Percentiles rank a stretch among this genome's conserved stretches.
Conservation (phyloP, 2,888 invertebrate genomes). For the Stomorhina lunata region DNA sequence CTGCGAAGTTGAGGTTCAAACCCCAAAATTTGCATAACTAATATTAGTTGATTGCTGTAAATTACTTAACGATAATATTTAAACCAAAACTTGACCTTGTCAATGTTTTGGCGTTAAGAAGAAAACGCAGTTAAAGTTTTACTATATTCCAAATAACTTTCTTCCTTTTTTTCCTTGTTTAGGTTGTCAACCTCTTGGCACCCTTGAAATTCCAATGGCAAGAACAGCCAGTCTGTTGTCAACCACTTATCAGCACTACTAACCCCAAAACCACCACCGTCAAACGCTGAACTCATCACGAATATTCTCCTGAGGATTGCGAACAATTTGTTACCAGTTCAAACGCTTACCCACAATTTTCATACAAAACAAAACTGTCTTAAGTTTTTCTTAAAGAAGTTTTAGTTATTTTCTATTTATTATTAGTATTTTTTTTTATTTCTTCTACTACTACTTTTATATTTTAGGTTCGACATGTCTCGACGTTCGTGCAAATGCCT, state of each 20-base stretch:
- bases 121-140: background rate
- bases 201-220: background rate
- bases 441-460: too few relatives aligned
- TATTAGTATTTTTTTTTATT: background rate
- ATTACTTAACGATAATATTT: background rate
- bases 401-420: background rate
- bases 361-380: background rate
- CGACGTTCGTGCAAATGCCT: background rate
- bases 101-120: background rate
- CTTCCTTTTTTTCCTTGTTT: background rate
- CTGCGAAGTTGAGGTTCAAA: too few relatives aligned
- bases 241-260: background rate
- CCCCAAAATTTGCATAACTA: too few relatives aligned
- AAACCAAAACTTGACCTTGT: background rate
- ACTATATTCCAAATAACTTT: too few relatives aligned
- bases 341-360: background rate
- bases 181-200: background rate
- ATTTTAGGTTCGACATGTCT: too few relatives aligned
- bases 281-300: too few relatives aligned
- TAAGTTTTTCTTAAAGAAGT: background rate
- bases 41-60: background rate
- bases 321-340: background rate
- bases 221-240: conserved; percentile 12
- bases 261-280: background rate
- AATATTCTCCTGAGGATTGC: too few relatives aligned